Evolutionary conservation across 2,888 invertebrate genomes (phyloP), one percentile per base, ranked within the genome.

Genomic region (Teinopalpus imperialis): DNA sequence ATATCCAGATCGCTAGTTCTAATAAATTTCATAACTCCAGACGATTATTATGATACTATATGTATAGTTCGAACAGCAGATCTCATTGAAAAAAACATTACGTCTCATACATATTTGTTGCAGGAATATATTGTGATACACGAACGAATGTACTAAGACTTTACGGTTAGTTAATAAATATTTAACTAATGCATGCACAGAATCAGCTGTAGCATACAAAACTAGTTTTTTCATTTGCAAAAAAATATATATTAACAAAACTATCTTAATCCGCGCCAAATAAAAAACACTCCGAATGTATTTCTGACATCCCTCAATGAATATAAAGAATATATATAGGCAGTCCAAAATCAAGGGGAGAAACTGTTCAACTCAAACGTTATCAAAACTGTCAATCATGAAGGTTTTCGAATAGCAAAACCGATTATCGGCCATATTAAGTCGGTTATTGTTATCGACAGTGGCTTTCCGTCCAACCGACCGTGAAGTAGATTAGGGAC

Each of bases 351-450:
- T 68, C 62, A 48, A n/a, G 68, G 73, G 69, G 74, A 64, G 67
- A 69, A n/a, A 69, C 58, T 69, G 69, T 69, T 74, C 69, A 64
- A 63, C 70, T 73, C 73, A 74, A 72, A 76, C 75, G 74, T 81
- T 79, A 81, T 79, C 75, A 65, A 75, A 86, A 78, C 81, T 86
- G 87, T 88, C 87, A 87, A 87, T 87, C 87, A 87, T 77, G 63
- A 74, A 82, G 79, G 80, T 82, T 82, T 81, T 76, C 77, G 75
- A 85, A 87, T 83, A 83, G 82, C 76, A 78, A 83, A 88, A 82
- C 81, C 87, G 86, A 87, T 87, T 88, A 87, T 85, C 83, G 81
- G 74, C 75, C 70, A 73, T 83, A 87, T 87, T 87, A 86, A 86
- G 85, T 83, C 81, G 69, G 80, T 85, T 85, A 87, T 87, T 88